Evolutionary conservation across 2,113 vertebrate genomes (phyloP).

Genomic region (Oxygymnocypris stewartii): DNA sequence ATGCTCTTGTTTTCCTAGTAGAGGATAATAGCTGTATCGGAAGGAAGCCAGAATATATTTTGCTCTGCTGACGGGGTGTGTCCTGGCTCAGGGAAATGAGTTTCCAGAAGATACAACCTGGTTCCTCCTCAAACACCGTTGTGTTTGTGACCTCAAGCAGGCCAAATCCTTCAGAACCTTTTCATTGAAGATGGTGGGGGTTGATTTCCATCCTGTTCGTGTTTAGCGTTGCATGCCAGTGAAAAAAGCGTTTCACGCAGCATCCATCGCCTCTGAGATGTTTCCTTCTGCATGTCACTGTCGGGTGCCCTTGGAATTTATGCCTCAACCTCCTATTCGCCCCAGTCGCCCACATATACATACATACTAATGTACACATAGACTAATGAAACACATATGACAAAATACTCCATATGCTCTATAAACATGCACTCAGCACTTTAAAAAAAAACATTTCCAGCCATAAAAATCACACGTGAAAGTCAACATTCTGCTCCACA

Average conservation of each 20-base stretch:
- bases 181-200: not conserved
- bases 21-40: not conserved
- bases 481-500: conserved; percentile 15
- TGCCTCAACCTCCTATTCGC: not conserved
- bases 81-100: not conserved
- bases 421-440: conserved; percentile 21
- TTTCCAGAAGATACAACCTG: conserved; percentile 15
- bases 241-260: not conserved
- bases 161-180: conserved; percentile 16
- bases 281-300: conserved; percentile 7
- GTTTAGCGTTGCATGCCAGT: conserved; percentile 23
- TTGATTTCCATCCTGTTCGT: conserved; percentile 26
- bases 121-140: not conserved
- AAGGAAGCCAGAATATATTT: conserved; percentile 9
- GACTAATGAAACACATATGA: conserved; percentile 39
- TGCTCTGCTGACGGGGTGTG: not conserved
- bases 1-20: conserved; percentile 4
- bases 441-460: not conserved
- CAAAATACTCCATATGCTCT: conserved; percentile 7
- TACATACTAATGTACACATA: conserved; percentile 3
- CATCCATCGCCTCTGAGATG: not conserved
- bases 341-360: not conserved
- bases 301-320: conserved; percentile 13
- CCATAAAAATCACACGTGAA: not conserved
- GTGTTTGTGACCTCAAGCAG: not conserved